Evolutionary conservation across 2,113 vertebrate genomes (phyloP).

Genomic region (Tachysurus vachellii): DNA sequence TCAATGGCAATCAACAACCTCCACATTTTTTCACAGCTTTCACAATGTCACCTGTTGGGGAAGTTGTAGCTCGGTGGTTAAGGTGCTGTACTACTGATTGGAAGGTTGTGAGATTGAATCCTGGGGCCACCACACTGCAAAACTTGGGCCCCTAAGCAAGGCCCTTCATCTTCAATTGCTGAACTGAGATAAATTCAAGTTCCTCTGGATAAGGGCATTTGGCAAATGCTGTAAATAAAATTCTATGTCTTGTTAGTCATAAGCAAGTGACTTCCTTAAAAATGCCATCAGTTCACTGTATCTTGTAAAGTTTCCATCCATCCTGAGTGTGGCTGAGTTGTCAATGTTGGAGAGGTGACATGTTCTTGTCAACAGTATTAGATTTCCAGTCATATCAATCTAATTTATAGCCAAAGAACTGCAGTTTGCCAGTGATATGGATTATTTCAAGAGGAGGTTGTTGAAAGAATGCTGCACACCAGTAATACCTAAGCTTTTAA

Average conservation of each 20-base stretch:
- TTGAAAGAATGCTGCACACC: background rate
- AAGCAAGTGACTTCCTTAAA: background rate
- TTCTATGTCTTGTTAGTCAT: background rate
- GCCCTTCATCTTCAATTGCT: too few species aligned
- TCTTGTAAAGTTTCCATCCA: background rate
- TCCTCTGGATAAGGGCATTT: too few species aligned
- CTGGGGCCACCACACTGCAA: too few species aligned
- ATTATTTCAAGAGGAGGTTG: background rate
- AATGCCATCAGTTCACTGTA: background rate
- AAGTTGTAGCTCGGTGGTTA: too few species aligned
- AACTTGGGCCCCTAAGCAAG: too few species aligned
- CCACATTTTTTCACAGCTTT: background rate
- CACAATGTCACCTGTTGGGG: background rate
- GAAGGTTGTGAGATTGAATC: too few species aligned
- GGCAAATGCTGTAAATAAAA: too few species aligned
- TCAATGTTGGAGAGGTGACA: background rate
- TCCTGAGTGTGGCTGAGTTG: background rate
- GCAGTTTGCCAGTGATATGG: background rate
- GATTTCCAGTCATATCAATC: background rate
- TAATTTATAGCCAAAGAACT: background rate
- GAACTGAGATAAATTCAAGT: too few species aligned
- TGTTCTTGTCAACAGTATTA: background rate
- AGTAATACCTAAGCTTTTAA: background rate
- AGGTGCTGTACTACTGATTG: too few species aligned
- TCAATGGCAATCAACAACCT: too few species aligned